Conservation (phyloP, 2,888 invertebrate species). For the Stictocephala bisonia region DNA sequence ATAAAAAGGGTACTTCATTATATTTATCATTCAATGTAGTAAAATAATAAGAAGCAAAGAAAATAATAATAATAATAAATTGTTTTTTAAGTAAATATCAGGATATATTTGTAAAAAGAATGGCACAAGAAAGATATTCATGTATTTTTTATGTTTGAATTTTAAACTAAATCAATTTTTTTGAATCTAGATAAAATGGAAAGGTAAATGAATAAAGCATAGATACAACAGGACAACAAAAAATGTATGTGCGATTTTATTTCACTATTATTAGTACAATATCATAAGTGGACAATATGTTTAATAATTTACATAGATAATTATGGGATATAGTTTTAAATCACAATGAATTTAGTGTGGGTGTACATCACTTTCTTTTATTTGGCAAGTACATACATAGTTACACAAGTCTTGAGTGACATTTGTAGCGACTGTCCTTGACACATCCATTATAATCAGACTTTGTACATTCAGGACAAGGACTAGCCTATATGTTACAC, state of each 20-base stretch:
- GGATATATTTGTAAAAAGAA: too few relatives aligned
- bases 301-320: slow-evolving; percentile 28
- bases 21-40: too few relatives aligned
- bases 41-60: too few relatives aligned
- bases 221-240: slow-evolving; percentile 24
- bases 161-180: too few relatives aligned
- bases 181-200: too few relatives aligned
- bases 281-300: slow-evolving; percentile 25
- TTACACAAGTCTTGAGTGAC: slow-evolving; percentile 38
- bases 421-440: neutral
- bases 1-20: too few relatives aligned
- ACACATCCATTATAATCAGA: neutral
- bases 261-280: slow-evolving; percentile 31
- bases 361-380: slow-evolving; percentile 9
- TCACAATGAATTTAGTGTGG: neutral
- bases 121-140: too few relatives aligned
- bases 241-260: slow-evolving; percentile 23
- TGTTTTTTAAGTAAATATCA: neutral
- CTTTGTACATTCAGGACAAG: slow-evolving; percentile 42
- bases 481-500: slow-evolving; percentile 28
- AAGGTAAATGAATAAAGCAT: neutral
- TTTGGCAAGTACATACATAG: slow-evolving; percentile 28
- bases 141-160: too few relatives aligned
- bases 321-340: slow-evolving; percentile 19
- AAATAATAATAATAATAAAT: neutral